phyloP scores from a whole-genome alignment of 2,888 invertebrate genomes.

The Halocaridina rubra region DNA sequence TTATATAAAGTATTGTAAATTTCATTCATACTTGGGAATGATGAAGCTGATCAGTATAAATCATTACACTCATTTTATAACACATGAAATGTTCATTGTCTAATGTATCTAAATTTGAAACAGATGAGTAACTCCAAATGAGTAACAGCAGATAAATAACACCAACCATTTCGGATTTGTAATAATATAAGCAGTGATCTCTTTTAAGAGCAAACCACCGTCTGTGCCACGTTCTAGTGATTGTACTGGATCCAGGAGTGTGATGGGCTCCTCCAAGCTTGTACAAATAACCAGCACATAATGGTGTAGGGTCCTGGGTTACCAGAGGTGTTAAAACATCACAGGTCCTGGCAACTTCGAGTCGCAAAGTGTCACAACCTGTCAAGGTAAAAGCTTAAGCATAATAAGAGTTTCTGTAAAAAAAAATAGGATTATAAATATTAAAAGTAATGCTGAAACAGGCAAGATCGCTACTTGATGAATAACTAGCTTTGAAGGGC shows the following conservation, averaged over 20 bases:
- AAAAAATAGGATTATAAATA: background rate
- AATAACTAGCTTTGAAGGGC: no score
- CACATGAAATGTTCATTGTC: no score
- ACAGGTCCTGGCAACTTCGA: constrained; percentile 90
- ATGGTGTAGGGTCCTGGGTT: constrained; percentile 60
- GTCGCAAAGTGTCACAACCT: constrained; percentile 81
- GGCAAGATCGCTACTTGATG: no score
- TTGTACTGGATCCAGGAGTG: constrained; percentile 27
- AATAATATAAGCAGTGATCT: constrained; percentile 94
- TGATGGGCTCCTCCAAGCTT: constrained; percentile 59
- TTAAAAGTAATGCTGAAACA: no score
- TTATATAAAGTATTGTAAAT: no score
- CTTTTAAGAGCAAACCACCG: constrained; percentile 91
- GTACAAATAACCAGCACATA: constrained; percentile 63
- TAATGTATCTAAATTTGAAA: no score
- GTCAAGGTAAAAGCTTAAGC: constrained; percentile 41
- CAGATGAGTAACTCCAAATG: no score
- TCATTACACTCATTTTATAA: no score
- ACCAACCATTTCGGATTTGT: constrained; percentile 86
- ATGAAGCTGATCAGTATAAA: no score
- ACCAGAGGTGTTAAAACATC: constrained; percentile 74
- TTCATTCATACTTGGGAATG: no score
- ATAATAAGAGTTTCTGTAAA: background rate
- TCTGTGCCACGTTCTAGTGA: constrained; percentile 77
- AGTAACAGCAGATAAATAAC: no score